These are phyloP conservation scores for Bambusicola thoracicus DNA, from an alignment of 2,113 vertebrate species.

Conservation along the genomic window DNA sequence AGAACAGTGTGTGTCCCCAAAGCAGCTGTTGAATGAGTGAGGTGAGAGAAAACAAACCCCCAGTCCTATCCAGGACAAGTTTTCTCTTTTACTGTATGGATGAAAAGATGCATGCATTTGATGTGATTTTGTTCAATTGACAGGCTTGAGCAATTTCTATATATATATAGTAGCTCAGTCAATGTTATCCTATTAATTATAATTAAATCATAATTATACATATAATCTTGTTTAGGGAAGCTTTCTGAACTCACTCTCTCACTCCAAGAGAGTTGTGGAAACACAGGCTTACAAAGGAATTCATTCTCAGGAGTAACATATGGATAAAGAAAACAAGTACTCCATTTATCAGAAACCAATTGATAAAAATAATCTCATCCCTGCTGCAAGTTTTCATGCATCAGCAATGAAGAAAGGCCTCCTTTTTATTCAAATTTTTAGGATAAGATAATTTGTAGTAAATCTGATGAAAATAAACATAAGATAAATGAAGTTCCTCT, in stretches of 20 bases:
- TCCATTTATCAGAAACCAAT: neutral
- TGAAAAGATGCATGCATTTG: neutral
- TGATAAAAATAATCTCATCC: slow-evolving; percentile 13
- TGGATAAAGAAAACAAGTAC: neutral
- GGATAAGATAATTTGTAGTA: neutral
- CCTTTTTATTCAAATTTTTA: slow-evolving; percentile 4
- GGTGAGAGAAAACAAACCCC: neutral
- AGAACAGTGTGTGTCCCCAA: neutral
- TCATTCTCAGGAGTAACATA: slow-evolving; percentile 2
- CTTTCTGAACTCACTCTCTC: neutral
- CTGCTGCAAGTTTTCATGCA: neutral
- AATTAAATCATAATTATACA: neutral
- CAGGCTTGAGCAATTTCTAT: neutral
- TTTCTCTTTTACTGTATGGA: neutral
- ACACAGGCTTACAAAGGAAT: neutral
- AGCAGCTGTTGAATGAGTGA: neutral
- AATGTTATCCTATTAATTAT: neutral
- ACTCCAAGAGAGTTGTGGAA: neutral
- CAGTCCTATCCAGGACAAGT: neutral
- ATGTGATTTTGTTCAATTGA: neutral
- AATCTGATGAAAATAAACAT: neutral
- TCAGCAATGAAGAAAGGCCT: neutral
- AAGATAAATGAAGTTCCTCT: neutral
- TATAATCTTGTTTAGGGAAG: neutral
- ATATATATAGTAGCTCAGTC: neutral